Conservation (phyloP, 2,113 vertebrate species). For the Ranitomeya imitator region DNA sequence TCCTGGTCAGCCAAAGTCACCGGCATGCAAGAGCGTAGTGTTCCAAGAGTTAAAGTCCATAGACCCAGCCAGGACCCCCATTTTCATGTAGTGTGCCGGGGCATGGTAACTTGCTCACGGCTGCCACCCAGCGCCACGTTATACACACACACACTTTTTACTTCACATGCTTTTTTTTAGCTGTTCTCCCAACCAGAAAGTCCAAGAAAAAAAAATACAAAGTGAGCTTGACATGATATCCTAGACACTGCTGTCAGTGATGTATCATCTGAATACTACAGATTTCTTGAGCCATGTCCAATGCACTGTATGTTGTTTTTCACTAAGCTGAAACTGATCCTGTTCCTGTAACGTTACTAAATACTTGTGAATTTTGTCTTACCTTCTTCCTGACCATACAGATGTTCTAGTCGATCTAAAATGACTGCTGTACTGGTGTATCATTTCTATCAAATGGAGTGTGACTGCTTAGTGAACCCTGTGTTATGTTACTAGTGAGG, state of each 20-base stretch:
- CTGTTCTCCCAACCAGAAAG: too few species aligned
- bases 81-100: too few species aligned
- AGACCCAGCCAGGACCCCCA: too few species aligned
- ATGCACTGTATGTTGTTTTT: constrained; percentile 14
- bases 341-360: constrained; percentile 29
- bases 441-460: constrained; percentile 26
- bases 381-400: constrained; percentile 25
- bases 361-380: constrained; percentile 29
- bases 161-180: too few species aligned
- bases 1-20: too few species aligned
- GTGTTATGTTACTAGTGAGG: constrained; percentile 49
- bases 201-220: too few species aligned
- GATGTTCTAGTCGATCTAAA: background rate
- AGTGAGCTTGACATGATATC: background rate
- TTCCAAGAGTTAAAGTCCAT: too few species aligned
- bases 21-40: too few species aligned
- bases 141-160: too few species aligned
- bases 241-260: background rate
- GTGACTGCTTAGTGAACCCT: constrained; percentile 41
- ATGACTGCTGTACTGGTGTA: constrained; percentile 1
- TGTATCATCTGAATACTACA: too few species aligned
- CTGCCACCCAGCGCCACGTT: too few species aligned
- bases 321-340: constrained; percentile 11
- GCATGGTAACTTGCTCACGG: too few species aligned
- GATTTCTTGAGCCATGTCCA: background rate